phyloP scores from a whole-genome alignment of 2,888 invertebrate genomes.

The Aelia acuminata region DNA sequence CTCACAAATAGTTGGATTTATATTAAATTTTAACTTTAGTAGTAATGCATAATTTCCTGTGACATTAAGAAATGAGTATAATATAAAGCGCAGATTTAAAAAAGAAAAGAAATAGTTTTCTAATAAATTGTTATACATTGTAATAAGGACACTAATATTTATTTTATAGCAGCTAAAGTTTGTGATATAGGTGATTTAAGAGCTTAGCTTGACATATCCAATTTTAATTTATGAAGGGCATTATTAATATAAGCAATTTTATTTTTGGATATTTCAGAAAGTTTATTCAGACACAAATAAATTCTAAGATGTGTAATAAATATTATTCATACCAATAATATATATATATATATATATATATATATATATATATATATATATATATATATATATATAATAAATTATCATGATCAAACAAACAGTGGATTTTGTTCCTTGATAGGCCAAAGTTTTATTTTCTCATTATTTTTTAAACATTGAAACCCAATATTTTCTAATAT shows the following conservation, averaged over 20 bases:
- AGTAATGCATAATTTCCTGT: not conserved
- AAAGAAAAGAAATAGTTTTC: not conserved
- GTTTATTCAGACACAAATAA: too few species aligned
- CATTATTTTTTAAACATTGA: too few species aligned
- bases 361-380: too few species aligned
- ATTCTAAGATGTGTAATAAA: too few species aligned
- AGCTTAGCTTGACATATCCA: conserved; percentile 44
- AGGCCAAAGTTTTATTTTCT: too few species aligned
- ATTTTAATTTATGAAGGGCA: conserved; percentile 17
- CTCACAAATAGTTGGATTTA: not conserved
- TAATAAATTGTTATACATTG: not conserved
- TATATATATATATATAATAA: too few species aligned
- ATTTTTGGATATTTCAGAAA: too few species aligned
- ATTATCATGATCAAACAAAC: too few species aligned
- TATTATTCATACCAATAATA: too few species aligned
- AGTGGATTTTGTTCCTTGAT: too few species aligned
- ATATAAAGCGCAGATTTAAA: not conserved
- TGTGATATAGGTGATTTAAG: conserved; percentile 40
- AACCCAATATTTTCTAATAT: too few species aligned
- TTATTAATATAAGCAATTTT: not conserved
- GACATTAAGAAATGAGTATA: not conserved
- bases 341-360: too few species aligned
- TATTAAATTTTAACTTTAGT: not conserved
- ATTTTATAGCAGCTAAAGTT: conserved; percentile 28
- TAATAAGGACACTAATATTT: conserved; percentile 2